Conservation (phyloP, 2,797 vertebrate genomes). For the Lutjanus argentimaculatus region DNA sequence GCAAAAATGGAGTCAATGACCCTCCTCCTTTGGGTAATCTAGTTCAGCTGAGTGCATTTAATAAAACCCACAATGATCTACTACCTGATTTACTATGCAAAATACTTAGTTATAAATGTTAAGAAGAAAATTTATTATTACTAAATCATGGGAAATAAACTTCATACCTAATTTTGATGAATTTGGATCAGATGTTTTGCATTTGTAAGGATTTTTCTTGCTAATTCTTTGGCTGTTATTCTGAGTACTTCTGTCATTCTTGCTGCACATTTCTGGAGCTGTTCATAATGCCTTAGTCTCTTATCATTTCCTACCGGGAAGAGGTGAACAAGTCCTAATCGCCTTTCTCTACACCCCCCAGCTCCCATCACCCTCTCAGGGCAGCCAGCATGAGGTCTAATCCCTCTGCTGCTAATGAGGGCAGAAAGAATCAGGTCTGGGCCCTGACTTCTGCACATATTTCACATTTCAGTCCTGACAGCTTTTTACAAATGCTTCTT, state of each 20-base stretch:
- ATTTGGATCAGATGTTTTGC: conserved; percentile 5
- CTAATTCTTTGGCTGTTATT: background rate
- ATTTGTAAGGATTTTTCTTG: background rate
- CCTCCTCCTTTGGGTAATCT: conserved; percentile 23
- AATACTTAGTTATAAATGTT: background rate
- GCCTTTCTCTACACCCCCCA: conserved; percentile 7
- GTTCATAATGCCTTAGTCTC: conserved; percentile 31
- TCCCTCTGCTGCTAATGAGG: conserved; percentile 62
- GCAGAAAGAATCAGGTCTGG: conserved; percentile 43
- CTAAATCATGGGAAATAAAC: background rate
- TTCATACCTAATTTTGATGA: background rate
- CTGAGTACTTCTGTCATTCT: background rate
- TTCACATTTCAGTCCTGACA: too few relatives aligned
- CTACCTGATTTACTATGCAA: conserved; percentile 4
- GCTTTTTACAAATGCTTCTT: too few relatives aligned
- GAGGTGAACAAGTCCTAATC: conserved; percentile 31
- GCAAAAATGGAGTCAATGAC: conserved; percentile 49
- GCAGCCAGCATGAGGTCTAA: conserved; percentile 52
- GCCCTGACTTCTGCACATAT: conserved; percentile 45
- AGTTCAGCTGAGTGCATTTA: conserved; percentile 38
- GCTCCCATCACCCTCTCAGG: conserved; percentile 21
- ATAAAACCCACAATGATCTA: conserved; percentile 28
- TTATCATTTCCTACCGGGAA: conserved; percentile 14
- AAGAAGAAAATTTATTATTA: background rate
- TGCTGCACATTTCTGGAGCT: conserved; percentile 9